Conservation (phyloP, 1,140 invertebrate genomes). For the Manduca sexta region DNA sequence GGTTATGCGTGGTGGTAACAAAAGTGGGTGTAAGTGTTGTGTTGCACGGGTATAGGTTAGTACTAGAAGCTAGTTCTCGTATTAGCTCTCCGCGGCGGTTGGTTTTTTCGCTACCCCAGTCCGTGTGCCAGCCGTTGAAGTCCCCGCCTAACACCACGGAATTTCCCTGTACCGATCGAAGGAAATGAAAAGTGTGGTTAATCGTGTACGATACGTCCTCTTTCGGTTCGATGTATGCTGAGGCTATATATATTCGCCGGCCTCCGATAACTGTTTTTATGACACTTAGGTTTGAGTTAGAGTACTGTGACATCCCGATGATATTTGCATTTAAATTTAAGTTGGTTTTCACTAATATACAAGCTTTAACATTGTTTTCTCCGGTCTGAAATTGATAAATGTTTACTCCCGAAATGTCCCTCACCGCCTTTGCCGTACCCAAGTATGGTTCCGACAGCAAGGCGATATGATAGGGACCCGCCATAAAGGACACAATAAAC, state of each 20-base stretch:
- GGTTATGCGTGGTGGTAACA: slow-evolving; percentile 1
- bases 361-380: not conserved
- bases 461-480: not conserved
- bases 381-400: not conserved
- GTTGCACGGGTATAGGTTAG: slow-evolving; percentile 7
- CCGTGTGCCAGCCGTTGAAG: not conserved
- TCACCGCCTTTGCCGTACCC: not conserved
- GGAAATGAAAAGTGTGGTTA: not conserved
- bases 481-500: not conserved
- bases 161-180: not conserved
- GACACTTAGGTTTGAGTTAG: too few relatives aligned
- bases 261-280: too few relatives aligned
- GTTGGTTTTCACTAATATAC: too few relatives aligned
- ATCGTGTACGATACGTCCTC: not conserved
- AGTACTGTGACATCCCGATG: too few relatives aligned
- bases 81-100: not conserved
- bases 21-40: slow-evolving; percentile 5
- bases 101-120: not conserved
- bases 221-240: not conserved
- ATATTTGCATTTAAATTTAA: too few relatives aligned
- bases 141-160: not conserved
- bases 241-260: not conserved
- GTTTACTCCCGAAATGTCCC: not conserved
- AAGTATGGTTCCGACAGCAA: not conserved
- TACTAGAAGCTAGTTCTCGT: not conserved